Evolutionary conservation across 2,113 vertebrate species (phyloP), one percentile per base, ranked within the genome.

Genomic region (Istiophorus platypterus): DNA sequence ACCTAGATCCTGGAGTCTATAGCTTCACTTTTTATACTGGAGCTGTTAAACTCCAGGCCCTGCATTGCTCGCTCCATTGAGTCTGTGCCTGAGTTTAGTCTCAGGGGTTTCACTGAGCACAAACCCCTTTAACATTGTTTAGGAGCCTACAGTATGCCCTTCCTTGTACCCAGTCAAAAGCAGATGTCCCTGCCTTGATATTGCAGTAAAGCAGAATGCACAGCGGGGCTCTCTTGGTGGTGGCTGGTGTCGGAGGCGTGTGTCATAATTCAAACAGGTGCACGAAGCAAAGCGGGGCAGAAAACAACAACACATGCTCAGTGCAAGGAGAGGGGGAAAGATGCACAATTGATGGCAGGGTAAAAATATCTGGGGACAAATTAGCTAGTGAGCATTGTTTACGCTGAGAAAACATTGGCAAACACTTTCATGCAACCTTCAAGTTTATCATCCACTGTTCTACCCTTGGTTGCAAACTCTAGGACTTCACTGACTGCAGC

Each of bases 41-140:
- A 59, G 41, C 69, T 80, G 79, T 76, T 85, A 81, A 67, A 72
- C 66, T 66, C n/a, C 62, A 66, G 31, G 39, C n/a, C 27, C 63
- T 27, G 63, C 62, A 58, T 51, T 62, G 69, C 69, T 78, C 22
- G 58, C 76, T 80, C 76, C 73, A 71, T 65, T 66, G 39, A 57
- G n/a, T 63, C 54, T 13, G 26, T 51, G 15, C 39, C 45, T 68
- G 70, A 66, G 54, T 67, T 76, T 45, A 57, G 39, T 58, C 45
- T 67, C n/a, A 57, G 57, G 75, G 61, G 58, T 63, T 85, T 69
- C 41, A 42, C 49, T 0, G 22, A 15, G 34, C 18, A 59, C 9
- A 47, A 76, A 64, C 15, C 39, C 20, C 56, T 79, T 67, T 26
- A 47, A 58, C 17, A 41, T 72, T 29, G 17, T 54, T 59, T 39